Base-by-base conservation (phyloP, 2,888 invertebrate genomes). In the Callimorpha dominula region DNA sequence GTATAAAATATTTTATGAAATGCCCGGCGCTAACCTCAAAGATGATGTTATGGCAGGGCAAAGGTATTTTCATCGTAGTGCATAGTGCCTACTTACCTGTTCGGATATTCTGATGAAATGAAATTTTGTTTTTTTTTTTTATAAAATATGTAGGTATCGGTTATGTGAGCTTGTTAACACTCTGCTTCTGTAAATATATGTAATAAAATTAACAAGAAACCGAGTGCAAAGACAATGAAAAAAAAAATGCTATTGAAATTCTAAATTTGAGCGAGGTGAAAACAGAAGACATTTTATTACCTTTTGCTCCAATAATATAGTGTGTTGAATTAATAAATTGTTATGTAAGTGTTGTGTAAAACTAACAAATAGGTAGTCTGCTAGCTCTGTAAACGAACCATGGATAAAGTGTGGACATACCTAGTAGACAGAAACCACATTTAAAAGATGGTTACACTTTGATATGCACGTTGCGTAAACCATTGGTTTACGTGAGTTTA, bases 1-100 rank as follows among this genome's bases (percentile, higher is more conserved):
- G 31, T 17, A 65, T 9, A 66, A 67, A 62, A 50, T 62, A 62
- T 50, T 66, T 62, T 42, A 49, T 46, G 50, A 9, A 71, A 54
- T 60, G 31, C 63, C 49, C 50, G 65, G 65, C 60, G 20, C 71
- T 15, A 66, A 63, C 54, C 71, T 71, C 42, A 20, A 54, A 57
- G 73, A 70, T 69, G 67, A 67, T 52, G 57, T 71, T 71, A 66
- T 69, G 68, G 68, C 50, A 60, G 49, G 65, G 73, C 68, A 71
- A 71, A 65, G 50, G 68, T 66, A 72, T 68, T 73, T 64, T 57
- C n/a, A 69, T 73, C 71, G 71, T 50, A 49, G 40, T 17, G 64
- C 69, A 69, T 50, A 49, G 40, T 17, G 64, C 69, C 71, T 71
- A 64, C 67, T 71, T 69, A 67, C 71, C 69, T 71, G 71, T 69